Evolutionary conservation across 2,113 vertebrate genomes (phyloP), one percentile per base, ranked within the genome.

Genomic region (Grammomys surdaster): DNA sequence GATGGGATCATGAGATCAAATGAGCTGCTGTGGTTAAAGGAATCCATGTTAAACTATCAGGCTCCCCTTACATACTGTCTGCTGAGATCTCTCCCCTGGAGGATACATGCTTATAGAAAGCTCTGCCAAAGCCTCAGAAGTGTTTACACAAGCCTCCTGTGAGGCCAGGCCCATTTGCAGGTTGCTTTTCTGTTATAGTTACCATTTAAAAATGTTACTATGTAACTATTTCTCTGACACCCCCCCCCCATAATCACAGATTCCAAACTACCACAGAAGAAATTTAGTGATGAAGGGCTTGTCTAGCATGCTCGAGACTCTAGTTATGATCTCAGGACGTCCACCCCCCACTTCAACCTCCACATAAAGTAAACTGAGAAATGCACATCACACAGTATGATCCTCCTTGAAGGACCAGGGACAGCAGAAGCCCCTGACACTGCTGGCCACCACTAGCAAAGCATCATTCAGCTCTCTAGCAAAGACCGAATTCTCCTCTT

Each of bases 401-500:
- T 72, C 36, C 2, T 92, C 65, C 31, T 46, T 9, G 5, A 81
- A 77, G n/a, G 70, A 56, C 19, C 26, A 16, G 69, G 87, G 84
- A 70, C n/a, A 73, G 36, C 2, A 6, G 20, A 69, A 48, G 72
- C 6, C 85, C 43, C 20, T 1, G 43, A 75, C 58, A 48, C 7
- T 72, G 31, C 72, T 19, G 16, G 20, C 67, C 60, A 76, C 46
- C 63, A 14, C 48, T 8, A 63, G n/a, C 36, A 31, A 48, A 73
- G 58, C 73, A 67, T 54, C 51, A 6, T 43, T 76, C 54, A 85
- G 67, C 81, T 73, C 40, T 72, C 85, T 24, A 33, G 43, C 70
- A 95, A 95, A 96, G 26, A 80, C 19, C 11, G n/a, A 85, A 51
- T 43, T 36, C n/a, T 67, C 48, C 63, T 70, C 65, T 93, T 20